Conservation (phyloP, 2,888 invertebrate species). For the Pasiphila rectangulata region DNA sequence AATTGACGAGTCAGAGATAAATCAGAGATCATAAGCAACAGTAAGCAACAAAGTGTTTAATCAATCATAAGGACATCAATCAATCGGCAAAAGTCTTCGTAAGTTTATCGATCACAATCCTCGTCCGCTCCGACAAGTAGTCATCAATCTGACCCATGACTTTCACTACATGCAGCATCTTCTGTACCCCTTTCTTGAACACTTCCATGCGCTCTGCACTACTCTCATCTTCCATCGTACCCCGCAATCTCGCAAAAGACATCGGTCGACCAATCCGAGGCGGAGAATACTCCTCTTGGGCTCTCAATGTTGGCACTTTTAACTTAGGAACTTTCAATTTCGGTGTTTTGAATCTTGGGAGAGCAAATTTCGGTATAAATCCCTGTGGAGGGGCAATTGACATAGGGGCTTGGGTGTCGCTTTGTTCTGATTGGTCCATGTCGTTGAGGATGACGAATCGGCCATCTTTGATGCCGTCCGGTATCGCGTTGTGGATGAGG, state of each 20-base stretch:
- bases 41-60: no score
- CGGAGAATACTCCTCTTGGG: conserved; percentile 36
- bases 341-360: conserved; percentile 45
- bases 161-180: conserved; percentile 68
- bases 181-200: conserved; percentile 70
- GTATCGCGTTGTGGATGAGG: conserved; percentile 63
- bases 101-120: conserved; percentile 67
- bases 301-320: conserved; percentile 51
- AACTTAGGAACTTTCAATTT: conserved; percentile 52
- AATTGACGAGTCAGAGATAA: no score
- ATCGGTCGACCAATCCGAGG: conserved; percentile 56
- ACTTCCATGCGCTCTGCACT: conserved; percentile 68
- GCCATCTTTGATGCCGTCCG: conserved; percentile 62
- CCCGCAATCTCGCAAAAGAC: conserved; percentile 42
- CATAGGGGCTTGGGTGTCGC: conserved; percentile 53
- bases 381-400: conserved; percentile 57
- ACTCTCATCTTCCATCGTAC: conserved; percentile 49
- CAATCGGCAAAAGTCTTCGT: conserved; percentile 63
- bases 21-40: no score
- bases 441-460: conserved; percentile 57
- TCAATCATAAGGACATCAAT: neutral
- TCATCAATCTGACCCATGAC: conserved; percentile 68
- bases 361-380: conserved; percentile 46
- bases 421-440: conserved; percentile 50
- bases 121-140: conserved; percentile 66